Percentiles rank a stretch among this genome's conserved stretches.
Conservation (phyloP, 37 sponge, comb jelly and placozoan species). For the Diacarnus erythraeanus region DNA sequence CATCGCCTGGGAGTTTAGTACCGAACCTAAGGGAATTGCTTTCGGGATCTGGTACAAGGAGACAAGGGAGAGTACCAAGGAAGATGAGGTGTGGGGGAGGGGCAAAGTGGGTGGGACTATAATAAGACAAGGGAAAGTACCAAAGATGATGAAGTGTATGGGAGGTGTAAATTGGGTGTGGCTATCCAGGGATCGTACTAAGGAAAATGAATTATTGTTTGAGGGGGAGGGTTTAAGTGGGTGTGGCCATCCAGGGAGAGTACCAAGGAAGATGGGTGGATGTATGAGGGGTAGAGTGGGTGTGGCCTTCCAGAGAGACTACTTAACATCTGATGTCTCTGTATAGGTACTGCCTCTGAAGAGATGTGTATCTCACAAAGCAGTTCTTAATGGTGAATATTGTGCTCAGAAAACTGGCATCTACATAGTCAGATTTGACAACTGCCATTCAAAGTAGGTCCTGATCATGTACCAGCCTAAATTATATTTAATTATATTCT, state of each 20-base stretch:
- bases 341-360: constrained; percentile 61
- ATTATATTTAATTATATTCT: not conserved
- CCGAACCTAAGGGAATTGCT: constrained; percentile 78
- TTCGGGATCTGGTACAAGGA: constrained; percentile 59
- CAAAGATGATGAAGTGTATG: constrained; percentile 37
- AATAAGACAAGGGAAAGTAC: not conserved
- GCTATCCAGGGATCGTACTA: constrained; percentile 3
- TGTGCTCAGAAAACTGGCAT: constrained; percentile 69
- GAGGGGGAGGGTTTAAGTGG: no score
- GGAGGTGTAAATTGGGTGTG: no score
- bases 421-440: constrained; percentile 71
- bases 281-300: no score
- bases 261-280: no score
- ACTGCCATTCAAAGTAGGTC: constrained; percentile 80
- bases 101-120: no score
- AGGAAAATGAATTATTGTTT: constrained; percentile 37
- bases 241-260: no score
- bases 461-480: not conserved
- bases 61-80: not conserved
- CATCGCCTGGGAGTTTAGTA: constrained; percentile 73
- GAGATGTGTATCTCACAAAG: constrained; percentile 74
- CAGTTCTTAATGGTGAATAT: constrained; percentile 64
- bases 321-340: no score
- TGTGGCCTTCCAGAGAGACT: no score
- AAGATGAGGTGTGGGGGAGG: constrained; percentile 53